Base-by-base conservation (phyloP, 1,140 invertebrate genomes). In the Heliothis subflexa region DNA sequence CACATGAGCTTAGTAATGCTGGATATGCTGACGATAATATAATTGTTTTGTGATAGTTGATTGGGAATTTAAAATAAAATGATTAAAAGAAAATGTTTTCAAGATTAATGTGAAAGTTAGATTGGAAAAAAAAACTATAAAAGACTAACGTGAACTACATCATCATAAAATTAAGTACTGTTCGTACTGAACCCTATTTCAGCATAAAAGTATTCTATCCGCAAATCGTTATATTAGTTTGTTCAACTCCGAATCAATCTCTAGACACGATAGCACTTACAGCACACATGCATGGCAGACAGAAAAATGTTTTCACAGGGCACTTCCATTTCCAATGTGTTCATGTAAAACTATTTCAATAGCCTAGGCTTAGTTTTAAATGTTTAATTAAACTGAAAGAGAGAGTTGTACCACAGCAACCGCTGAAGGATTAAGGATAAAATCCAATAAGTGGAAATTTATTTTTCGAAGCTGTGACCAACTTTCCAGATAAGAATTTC, bases 351-450 rank as follows among this genome's bases (percentile, higher is more conserved):
- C 71, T 73, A 73, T 73, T 59, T 18, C 33, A 28, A 33, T 49
- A 50, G 21, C 18, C 47, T 40, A 40, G 33, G 21, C 54, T 16
- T 61, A 73, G 40, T 59, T 73, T 73, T 59, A 10, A 57, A 55
- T 73, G 71, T 73, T 73, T 73, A 73, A 73, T 73, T 73, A 73
- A 73, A 73, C 16, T 49, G n/a, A 72, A 73, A 73, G 54, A 25
- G 71, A 59, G 71, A 59, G 71, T 73, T 73, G 40, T 49, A 21
- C 71, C 71, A 16, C 71, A 73, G 16, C 7, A 16, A 59, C 71
- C 71, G 14, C 71, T 14, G 18, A 73, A 25, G n/a, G 54, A 73
- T 59, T 59, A 21, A 1, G 55, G 54, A 73, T 52, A n/a, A 68
- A 68, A 25, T 73, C n/a, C 55, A 21, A 73, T 59, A 45, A 73